Conservation (phyloP, 1,140 invertebrate genomes). For the Bombus consobrinus region DNA sequence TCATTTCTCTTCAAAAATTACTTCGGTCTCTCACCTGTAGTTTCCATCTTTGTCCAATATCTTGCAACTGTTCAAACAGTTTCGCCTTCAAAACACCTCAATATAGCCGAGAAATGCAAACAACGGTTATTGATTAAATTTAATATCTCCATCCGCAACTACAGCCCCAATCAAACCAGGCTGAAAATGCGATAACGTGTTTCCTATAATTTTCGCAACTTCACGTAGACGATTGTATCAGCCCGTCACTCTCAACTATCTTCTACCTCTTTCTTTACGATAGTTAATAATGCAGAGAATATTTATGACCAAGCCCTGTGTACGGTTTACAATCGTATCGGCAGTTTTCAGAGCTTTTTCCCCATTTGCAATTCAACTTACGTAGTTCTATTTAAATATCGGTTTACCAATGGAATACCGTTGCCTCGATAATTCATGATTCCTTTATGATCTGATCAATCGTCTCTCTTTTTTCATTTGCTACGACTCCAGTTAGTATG, state of each 20-base stretch:
- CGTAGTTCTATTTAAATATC: constrained; percentile 19
- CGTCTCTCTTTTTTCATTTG: not conserved
- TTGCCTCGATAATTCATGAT: constrained; percentile 12
- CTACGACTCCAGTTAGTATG: too few species aligned
- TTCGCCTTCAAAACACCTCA: not conserved
- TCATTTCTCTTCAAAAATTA: not conserved
- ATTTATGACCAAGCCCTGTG: constrained; percentile 29
- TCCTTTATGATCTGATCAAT: constrained; percentile 21
- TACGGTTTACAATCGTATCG: constrained; percentile 18
- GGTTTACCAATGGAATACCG: not conserved
- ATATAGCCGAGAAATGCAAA: not conserved
- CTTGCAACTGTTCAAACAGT: not conserved
- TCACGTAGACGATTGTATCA: constrained; percentile 13
- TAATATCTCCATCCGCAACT: not conserved
- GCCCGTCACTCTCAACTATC: not conserved
- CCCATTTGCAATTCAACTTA: constrained; percentile 46
- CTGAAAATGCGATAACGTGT: constrained; percentile 15
- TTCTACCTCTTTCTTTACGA: not conserved
- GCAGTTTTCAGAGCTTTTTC: not conserved
- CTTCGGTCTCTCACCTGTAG: too few species aligned
- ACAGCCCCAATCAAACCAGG: not conserved
- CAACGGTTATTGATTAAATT: constrained; percentile 25
- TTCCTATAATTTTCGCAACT: constrained; percentile 33
- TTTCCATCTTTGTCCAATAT: not conserved
- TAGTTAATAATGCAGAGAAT: constrained; percentile 29